These are phyloP conservation scores for Conopomorpha cramerella DNA, from an alignment of 1,140 invertebrate genomes.

Conservation along the genomic window DNA sequence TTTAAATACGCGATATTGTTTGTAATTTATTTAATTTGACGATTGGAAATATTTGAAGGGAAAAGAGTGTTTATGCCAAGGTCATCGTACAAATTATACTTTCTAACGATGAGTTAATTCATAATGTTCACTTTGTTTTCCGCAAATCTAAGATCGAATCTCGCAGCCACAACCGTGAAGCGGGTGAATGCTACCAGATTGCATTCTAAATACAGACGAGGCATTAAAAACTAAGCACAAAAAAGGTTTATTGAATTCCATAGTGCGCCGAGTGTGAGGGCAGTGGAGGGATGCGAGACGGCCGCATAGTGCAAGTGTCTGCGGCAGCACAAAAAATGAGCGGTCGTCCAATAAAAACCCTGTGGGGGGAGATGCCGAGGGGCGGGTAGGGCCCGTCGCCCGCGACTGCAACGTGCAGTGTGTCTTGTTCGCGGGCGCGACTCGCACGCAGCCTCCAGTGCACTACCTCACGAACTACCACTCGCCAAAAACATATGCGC, in stretches of 20 bases:
- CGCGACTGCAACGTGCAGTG: conserved; percentile 39
- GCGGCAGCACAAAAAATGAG: conserved; percentile 48
- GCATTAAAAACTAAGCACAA: background rate
- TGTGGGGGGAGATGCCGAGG: conserved; percentile 44
- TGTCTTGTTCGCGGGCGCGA: conserved; percentile 31
- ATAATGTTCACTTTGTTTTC: too few relatives aligned
- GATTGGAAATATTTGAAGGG: too few relatives aligned
- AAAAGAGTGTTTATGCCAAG: too few relatives aligned
- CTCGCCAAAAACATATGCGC: conserved; percentile 18
- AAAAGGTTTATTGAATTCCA: conserved; percentile 15
- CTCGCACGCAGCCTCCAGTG: conserved; percentile 44
- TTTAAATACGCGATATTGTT: background rate
- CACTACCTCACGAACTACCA: conserved; percentile 13
- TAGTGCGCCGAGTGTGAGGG: conserved; percentile 25
- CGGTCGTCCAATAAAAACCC: conserved; percentile 57
- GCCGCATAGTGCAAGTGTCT: conserved; percentile 46
- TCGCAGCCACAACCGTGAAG: too few relatives aligned
- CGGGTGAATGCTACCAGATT: too few relatives aligned
- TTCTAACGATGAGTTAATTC: too few relatives aligned
- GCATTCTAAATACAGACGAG: background rate
- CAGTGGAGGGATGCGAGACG: conserved; percentile 36
- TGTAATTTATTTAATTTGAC: too few relatives aligned
- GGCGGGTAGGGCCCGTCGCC: conserved; percentile 43
- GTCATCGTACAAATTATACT: too few relatives aligned
- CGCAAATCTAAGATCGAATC: too few relatives aligned